phyloP scores from a whole-genome alignment of 2,797 vertebrate genomes.

The Urophycis tenuis region DNA sequence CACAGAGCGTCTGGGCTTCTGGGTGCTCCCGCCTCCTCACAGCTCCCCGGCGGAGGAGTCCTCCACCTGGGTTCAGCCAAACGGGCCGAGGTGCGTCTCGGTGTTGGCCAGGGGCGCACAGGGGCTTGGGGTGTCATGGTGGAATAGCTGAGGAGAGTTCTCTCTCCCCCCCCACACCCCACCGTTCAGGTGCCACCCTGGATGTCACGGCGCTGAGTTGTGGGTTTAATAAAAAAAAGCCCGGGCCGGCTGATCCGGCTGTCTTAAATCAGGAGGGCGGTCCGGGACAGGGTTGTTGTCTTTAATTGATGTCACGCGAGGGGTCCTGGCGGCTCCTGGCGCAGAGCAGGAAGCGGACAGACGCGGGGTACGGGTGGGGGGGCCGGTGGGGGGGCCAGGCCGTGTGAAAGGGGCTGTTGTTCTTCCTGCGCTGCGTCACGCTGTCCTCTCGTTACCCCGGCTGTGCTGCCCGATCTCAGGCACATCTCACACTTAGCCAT shows the following conservation, averaged over 20 bases:
- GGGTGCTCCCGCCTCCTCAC: slow-evolving; percentile 23
- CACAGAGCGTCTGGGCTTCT: slow-evolving; percentile 28
- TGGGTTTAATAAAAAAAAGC: slow-evolving; percentile 37
- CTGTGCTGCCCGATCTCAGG: slow-evolving; percentile 41
- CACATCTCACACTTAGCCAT: slow-evolving; percentile 45
- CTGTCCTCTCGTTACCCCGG: slow-evolving; percentile 37
- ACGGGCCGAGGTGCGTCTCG: slow-evolving; percentile 16
- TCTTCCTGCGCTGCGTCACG: slow-evolving; percentile 32
- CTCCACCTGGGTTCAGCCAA: slow-evolving; percentile 14
- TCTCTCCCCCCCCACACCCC: no score
- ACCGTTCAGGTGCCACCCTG: background rate
- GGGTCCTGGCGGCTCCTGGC: slow-evolving; percentile 19
- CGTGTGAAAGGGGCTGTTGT: slow-evolving; percentile 41
- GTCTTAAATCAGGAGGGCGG: background rate
- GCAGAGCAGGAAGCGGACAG: slow-evolving; percentile 10
- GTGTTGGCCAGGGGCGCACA: background rate
- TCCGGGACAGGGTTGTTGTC: slow-evolving; percentile 9
- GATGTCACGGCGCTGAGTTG: slow-evolving; percentile 22
- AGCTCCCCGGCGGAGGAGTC: background rate
- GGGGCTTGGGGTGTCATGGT: slow-evolving; percentile 14
- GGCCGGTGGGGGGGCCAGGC: no score
- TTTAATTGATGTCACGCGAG: slow-evolving; percentile 27
- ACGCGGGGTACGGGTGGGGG: slow-evolving; percentile 15
- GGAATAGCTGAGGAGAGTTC: slow-evolving; percentile 11
- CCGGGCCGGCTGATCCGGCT: slow-evolving; percentile 1